These are phyloP conservation scores for Drosophila peninsularis DNA, from an alignment of 2,888 invertebrate genomes.

Conservation along the genomic window DNA sequence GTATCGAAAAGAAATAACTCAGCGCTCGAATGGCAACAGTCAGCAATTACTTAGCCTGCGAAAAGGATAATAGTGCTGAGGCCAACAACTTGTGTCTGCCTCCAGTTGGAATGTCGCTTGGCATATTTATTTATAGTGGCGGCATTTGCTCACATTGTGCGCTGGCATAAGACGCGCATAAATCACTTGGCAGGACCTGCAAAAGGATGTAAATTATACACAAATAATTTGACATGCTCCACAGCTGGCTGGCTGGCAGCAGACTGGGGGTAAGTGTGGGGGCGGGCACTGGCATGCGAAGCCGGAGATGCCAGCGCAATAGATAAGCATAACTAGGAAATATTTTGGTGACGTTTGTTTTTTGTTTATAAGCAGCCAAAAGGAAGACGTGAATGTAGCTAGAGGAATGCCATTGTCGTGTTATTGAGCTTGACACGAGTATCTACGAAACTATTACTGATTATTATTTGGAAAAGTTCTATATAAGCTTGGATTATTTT, in stretches of 20 bases:
- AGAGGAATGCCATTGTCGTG: constrained; percentile 8
- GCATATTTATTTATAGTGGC: constrained; percentile 67
- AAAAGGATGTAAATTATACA: constrained; percentile 80
- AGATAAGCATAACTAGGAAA: constrained; percentile 61
- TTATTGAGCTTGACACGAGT: constrained; percentile 4
- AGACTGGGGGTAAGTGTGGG: not conserved
- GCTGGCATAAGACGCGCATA: constrained; percentile 62
- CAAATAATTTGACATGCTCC: constrained; percentile 79
- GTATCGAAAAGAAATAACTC: constrained; percentile 80
- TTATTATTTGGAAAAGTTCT: no score
- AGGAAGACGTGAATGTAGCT: constrained; percentile 3
- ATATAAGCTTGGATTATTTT: no score
- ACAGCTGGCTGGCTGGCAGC: constrained; percentile 31
- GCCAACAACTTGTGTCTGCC: constrained; percentile 64
- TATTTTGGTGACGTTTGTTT: constrained; percentile 36
- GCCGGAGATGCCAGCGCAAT: constrained; percentile 57
- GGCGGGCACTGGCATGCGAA: constrained; percentile 27
- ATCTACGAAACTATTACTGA: not conserved
- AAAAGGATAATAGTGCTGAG: constrained; percentile 79
- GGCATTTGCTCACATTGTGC: constrained; percentile 45
- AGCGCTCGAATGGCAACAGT: constrained; percentile 67
- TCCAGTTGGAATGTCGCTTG: constrained; percentile 59
- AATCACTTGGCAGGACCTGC: constrained; percentile 66
- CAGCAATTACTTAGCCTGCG: constrained; percentile 74
- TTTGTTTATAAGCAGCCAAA: not conserved